These are phyloP conservation scores for Equus przewalskii DNA, from an alignment of 2,113 vertebrate species.

Conservation along the genomic window DNA sequence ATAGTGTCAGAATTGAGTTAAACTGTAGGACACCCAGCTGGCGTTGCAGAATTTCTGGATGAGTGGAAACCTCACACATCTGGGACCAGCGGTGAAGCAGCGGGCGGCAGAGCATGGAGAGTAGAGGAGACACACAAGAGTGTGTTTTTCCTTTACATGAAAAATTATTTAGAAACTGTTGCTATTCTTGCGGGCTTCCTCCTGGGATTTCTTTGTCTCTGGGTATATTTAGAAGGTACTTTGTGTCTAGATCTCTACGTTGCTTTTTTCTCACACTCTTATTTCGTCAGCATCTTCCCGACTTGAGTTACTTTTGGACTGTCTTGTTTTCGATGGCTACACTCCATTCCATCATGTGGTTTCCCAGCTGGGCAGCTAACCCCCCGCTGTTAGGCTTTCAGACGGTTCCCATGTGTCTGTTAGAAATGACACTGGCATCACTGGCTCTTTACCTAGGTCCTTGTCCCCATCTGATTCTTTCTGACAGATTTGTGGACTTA, in stretches of 20 bases:
- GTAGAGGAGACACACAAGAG: not conserved
- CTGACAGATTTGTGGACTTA: not conserved
- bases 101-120: not conserved
- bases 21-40: not conserved
- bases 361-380: not conserved
- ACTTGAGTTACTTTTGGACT: not conserved
- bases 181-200: not conserved
- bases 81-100: not conserved
- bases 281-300: not conserved
- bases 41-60: not conserved
- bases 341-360: too few species aligned
- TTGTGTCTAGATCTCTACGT: not conserved
- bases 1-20: not conserved
- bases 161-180: constrained; percentile 18
- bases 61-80: not conserved
- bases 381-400: not conserved
- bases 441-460: not conserved
- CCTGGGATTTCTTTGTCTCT: constrained; percentile 20
- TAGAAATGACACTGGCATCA: not conserved
- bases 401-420: not conserved
- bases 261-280: not conserved
- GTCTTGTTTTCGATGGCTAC: not conserved
- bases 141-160: not conserved
- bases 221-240: not conserved
- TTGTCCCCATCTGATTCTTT: not conserved